Base-by-base conservation (phyloP, 2,888 invertebrate genomes). In the Campoplex nolae region DNA sequence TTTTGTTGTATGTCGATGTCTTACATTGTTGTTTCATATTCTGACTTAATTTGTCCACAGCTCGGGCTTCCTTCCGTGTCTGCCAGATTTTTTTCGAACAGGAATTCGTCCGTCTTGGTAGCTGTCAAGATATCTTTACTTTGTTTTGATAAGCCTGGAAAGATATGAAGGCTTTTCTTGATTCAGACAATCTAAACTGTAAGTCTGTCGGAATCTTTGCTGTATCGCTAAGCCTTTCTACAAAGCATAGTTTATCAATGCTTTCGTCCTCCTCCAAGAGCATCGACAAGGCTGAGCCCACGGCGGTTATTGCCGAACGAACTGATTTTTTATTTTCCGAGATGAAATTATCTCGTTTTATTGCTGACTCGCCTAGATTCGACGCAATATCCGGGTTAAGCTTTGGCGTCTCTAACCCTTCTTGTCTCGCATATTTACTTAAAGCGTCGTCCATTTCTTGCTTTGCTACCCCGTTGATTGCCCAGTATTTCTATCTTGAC, bases 401-500 rank as follows among this genome's bases (percentile, higher is more conserved):
- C 54, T n/a, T 54, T n/a, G 54, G 54, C 6, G 54, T 2, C 6
- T 54, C 54, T 54, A 18, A 54, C 54, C 54, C 54, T 54, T 54
- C 54, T 7, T 54, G n/a, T 54, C 54, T n/a, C n/a, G 54, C 3
- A 2, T 54, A 54, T 54, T n/a, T 54, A n/a, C n/a, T 54, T n/a
- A 54, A 54, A 1, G 4, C 54, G 6, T 54, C 54, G 54, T 54
- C 54, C 70, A 81, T 82, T 32, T 87, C 84, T 35, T 87, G 74
- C 58, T 86, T 80, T 3, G 28, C 13, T 13, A 82, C 54, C 0
- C 87, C 88, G 13, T 80, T 48, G n/a, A n/a, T 32, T 9, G 83
- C 38, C 74, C 74, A 88, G 51, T 71, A 56, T 75, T 84, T 89
- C 88, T 86, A 89, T 65, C 88, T 73, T n/a, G 71, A 48, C 67